These are phyloP conservation scores for Vireo griseus DNA, from an alignment of 2,797 vertebrate genomes.

Conservation along the genomic window DNA sequence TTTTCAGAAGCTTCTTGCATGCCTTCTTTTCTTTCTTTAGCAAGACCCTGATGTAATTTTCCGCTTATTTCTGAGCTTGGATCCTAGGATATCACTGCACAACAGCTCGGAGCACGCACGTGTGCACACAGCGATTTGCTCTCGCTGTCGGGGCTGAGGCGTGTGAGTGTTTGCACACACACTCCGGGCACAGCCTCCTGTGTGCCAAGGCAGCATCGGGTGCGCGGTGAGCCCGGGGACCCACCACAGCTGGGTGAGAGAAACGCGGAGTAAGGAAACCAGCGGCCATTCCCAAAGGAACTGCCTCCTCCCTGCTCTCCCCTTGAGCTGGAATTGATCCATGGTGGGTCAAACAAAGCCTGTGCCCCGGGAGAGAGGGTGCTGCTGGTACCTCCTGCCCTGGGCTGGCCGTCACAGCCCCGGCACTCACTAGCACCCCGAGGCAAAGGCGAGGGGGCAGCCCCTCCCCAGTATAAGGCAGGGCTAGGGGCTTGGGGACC, in stretches of 20 bases:
- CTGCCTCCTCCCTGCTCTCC: too few relatives aligned
- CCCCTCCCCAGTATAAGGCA: rapidly evolving
- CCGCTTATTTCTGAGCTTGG: background rate
- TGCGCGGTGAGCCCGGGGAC: background rate
- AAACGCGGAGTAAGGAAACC: rapidly evolving
- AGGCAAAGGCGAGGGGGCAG: rapidly evolving
- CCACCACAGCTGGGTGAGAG: rapidly evolving
- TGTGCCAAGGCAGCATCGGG: background rate
- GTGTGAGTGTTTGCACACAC: background rate
- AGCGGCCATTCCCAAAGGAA: background rate
- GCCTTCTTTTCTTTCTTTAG: background rate
- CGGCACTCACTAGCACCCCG: background rate
- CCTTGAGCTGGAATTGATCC: background rate
- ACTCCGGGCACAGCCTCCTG: rapidly evolving
- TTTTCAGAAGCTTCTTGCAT: background rate
- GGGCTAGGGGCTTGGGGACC: background rate
- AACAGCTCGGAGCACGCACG: background rate
- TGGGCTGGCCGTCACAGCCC: rapidly evolving
- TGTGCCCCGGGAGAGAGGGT: rapidly evolving
- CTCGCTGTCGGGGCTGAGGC: background rate
- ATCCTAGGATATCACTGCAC: background rate
- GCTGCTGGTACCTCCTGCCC: background rate
- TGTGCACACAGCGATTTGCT: rapidly evolving
- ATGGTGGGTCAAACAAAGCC: rapidly evolving
- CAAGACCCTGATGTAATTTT: background rate